Base-by-base conservation (phyloP, 2,797 vertebrate species). In the Sarcoramphus papa region DNA sequence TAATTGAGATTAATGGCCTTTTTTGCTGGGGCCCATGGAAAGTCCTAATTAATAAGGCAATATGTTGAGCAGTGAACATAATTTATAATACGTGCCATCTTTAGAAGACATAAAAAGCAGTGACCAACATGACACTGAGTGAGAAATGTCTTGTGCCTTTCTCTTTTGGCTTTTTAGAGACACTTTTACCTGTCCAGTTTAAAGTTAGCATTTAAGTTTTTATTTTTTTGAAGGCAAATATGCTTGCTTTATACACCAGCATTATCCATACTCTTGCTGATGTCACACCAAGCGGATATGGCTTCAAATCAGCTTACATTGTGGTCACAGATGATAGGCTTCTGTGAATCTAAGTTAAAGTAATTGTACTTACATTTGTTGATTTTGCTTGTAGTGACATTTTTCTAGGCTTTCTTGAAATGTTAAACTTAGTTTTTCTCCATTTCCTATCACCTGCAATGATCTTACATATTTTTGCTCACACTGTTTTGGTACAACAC, bases 1-100 rank as follows among this genome's bases (percentile, higher is more conserved):
- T 91, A 89, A 85, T 51, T 85, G 67, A 87, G 67, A 92, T 69
- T 82, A 82, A 79, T 75, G 33, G 28, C 14, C 27, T 77, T 75
- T 87, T 83, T 82, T 64, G 14, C 60, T 80, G 56, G 25, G 35
- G 40, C 21, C 37, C 57, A 35, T 7, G 27, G 27, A 48, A 90
- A 74, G 68, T 37, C 45, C 57, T 68, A 70, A 80, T 65, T 85
- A 81, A 48, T 45, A 82, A 89, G 40, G 67, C 83, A 89, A 28
- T 43, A 54, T 2, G 1, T 53, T 86, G 35, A 90, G 75, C n/a
- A 27, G 45, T 53, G n/a, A 81, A 88, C 22, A 17, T 59, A 40
- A 70, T 90, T 69, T 81, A 77, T 81, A 76, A 47, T 33, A 56
- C 0, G 1, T 24, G 25, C 50, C 64, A 47, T 47, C 50, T 60